Evolutionary conservation across 2,113 vertebrate genomes (phyloP).

Genomic region (Erythrolamprus reginae): DNA sequence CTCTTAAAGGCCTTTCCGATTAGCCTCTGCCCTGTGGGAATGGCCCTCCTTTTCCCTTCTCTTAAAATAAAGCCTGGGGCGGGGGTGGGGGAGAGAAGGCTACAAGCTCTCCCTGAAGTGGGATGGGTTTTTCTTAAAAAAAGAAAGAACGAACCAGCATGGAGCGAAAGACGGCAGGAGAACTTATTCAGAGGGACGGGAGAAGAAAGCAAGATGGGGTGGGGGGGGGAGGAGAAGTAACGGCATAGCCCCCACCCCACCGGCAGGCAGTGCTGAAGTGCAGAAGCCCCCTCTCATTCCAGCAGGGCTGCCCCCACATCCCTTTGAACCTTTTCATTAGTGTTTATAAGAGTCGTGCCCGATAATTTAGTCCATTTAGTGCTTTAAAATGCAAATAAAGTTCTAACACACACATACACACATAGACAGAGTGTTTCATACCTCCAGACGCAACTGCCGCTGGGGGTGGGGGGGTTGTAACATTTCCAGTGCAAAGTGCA

Average conservation of each 20-base stretch:
- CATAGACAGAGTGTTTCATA: background rate
- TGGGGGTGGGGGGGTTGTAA: background rate
- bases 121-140: background rate
- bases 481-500: background rate
- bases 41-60: background rate
- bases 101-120: background rate
- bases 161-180: background rate
- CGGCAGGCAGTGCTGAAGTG: background rate
- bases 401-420: background rate
- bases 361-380: background rate
- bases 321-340: background rate
- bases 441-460: background rate
- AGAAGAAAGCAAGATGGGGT: background rate
- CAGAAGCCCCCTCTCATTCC: background rate
- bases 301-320: background rate
- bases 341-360: background rate
- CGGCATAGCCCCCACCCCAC: background rate
- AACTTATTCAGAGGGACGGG: background rate
- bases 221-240: background rate
- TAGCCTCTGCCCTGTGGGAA: background rate
- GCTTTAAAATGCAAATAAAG: background rate
- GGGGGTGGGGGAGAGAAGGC: background rate
- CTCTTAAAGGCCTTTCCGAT: background rate
- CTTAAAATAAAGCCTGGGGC: background rate
- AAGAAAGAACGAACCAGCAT: background rate